These are phyloP conservation scores for Calliphora vicina DNA, from an alignment of 1,140 invertebrate genomes.

Conservation along the genomic window DNA sequence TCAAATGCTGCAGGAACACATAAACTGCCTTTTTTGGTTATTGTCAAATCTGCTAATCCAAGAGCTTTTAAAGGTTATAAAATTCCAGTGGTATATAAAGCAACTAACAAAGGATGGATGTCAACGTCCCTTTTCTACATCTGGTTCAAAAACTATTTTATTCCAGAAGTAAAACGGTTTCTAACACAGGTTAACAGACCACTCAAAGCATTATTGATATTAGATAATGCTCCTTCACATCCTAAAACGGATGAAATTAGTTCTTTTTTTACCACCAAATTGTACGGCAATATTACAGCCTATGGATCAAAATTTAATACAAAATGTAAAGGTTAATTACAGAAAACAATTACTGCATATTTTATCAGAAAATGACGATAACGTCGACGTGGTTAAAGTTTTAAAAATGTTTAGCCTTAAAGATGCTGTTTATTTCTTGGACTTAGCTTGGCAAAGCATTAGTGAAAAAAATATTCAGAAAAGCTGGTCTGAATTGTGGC, in stretches of 20 bases:
- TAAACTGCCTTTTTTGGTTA: background rate
- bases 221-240: too few relatives aligned
- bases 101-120: too few relatives aligned
- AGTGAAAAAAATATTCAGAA: slow-evolving; percentile 20
- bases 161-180: slow-evolving; percentile 18
- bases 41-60: background rate
- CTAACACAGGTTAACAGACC: slow-evolving; percentile 12
- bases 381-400: background rate
- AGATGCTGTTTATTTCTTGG: slow-evolving; percentile 19
- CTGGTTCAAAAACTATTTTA: slow-evolving; percentile 2
- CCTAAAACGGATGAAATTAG: too few relatives aligned
- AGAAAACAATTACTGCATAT: too few relatives aligned
- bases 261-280: slow-evolving; percentile 6
- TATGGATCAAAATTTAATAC: slow-evolving; percentile 23
- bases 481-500: background rate
- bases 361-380: slow-evolving; percentile 18
- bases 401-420: slow-evolving; percentile 13
- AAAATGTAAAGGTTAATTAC: slow-evolving; percentile 19
- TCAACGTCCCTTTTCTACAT: background rate
- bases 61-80: background rate
- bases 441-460: background rate
- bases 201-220: background rate
- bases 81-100: too few relatives aligned
- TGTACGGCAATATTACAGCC: slow-evolving; percentile 18
- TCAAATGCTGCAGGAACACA: background rate